phyloP scores from a whole-genome alignment of 2,113 vertebrate species.

The Pollimyrus isidori region DNA sequence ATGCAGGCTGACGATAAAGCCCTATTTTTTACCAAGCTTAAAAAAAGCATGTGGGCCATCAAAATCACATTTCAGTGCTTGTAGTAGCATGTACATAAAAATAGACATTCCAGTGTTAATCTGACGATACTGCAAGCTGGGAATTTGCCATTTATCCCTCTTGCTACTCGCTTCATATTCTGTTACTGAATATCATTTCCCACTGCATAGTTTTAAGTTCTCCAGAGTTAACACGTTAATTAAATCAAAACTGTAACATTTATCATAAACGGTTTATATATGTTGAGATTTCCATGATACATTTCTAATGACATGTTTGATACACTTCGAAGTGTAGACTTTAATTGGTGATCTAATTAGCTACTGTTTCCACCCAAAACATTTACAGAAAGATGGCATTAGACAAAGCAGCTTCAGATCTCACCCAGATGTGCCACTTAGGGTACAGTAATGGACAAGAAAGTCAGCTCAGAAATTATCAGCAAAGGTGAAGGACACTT shows the following conservation, averaged over 20 bases:
- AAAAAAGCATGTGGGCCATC: neutral
- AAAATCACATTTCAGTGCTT: constrained; percentile 11
- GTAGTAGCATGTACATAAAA: neutral
- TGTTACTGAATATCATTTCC: neutral
- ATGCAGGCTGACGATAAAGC: neutral
- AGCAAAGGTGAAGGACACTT: neutral
- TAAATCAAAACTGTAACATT: neutral
- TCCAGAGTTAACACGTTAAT: neutral
- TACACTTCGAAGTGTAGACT: neutral
- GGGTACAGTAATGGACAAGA: neutral
- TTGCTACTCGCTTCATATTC: neutral
- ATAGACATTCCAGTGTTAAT: neutral
- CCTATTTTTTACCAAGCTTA: neutral
- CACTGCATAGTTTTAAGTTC: neutral
- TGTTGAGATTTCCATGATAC: neutral
- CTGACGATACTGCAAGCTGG: neutral
- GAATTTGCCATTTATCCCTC: neutral
- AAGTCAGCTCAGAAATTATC: neutral
- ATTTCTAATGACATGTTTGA: neutral
- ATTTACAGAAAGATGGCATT: neutral
- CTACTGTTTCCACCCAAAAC: constrained; percentile 34
- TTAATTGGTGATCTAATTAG: neutral
- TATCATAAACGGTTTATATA: neutral
- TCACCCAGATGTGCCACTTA: neutral
- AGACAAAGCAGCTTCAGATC: neutral